phyloP scores from a whole-genome alignment of 2,113 vertebrate genomes.

The Monopterus albus region DNA sequence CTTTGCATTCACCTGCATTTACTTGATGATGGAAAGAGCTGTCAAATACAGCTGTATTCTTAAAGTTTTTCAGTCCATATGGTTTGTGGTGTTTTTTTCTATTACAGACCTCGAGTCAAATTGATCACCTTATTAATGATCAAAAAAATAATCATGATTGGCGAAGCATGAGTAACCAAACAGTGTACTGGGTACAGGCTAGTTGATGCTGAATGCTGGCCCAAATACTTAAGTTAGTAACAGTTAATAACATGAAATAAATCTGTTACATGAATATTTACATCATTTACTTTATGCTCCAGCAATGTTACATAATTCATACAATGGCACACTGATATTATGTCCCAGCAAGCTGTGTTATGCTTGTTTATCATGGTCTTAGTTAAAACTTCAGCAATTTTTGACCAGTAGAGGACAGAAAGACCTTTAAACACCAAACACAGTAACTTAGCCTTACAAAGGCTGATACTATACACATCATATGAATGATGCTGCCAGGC shows the following conservation, averaged over 20 bases:
- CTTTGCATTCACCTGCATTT: conserved; percentile 23
- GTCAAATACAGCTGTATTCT: neutral
- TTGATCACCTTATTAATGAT: neutral
- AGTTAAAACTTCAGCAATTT: neutral
- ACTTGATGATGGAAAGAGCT: neutral
- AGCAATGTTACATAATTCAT: too few species aligned
- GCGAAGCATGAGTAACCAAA: too few species aligned
- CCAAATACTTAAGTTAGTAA: neutral
- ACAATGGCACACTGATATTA: neutral
- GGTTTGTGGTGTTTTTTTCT: conserved; percentile 36
- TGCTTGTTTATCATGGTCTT: neutral
- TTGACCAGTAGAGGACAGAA: conserved; percentile 4
- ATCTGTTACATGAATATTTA: neutral
- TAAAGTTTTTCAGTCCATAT: neutral
- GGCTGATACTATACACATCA: too few species aligned
- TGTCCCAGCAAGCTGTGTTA: neutral
- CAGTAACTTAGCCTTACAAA: neutral
- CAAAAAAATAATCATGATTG: neutral
- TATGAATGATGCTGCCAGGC: neutral
- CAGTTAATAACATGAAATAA: neutral
- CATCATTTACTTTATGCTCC: neutral
- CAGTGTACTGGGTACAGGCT: too few species aligned
- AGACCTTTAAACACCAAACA: neutral
- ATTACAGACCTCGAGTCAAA: conserved; percentile 1
- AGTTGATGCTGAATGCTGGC: neutral